Evolutionary conservation across 2,797 vertebrate species (phyloP).

Genomic region (Premnoplex brunnescens): DNA sequence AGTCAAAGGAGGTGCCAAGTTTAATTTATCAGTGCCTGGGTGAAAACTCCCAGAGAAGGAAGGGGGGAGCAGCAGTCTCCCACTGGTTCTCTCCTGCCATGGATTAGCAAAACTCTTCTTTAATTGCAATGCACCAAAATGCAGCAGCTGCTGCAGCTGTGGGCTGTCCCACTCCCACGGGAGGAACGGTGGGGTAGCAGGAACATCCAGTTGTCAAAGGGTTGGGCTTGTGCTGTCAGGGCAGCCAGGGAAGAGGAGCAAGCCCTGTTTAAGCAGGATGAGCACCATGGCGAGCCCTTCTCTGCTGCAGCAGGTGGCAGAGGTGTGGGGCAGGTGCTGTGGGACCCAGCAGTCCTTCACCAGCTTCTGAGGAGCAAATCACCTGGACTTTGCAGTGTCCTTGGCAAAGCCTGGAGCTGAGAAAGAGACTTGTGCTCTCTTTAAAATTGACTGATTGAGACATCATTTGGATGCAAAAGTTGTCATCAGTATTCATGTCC

Average conservation of each 20-base stretch:
- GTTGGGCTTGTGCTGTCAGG: not conserved
- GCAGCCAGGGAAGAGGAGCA: not conserved
- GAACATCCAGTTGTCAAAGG: not conserved
- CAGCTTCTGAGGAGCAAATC: not conserved
- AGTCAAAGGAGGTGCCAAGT: slow-evolving; percentile 71
- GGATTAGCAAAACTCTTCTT: not conserved
- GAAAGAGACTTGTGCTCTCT: not conserved
- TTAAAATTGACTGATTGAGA: not conserved
- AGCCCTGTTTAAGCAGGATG: not conserved
- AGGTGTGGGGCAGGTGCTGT: not conserved
- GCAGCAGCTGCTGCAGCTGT: not conserved
- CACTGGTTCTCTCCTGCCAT: not conserved
- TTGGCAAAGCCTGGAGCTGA: slow-evolving; percentile 7
- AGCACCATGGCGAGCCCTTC: not conserved
- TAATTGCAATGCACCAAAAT: not conserved
- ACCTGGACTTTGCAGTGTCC: not conserved
- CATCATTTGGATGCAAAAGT: slow-evolving; percentile 37
- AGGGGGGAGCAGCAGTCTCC: not conserved
- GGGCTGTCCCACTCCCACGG: not conserved
- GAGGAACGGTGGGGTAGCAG: accelerated
- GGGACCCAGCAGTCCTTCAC: not conserved
- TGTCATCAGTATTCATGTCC: slow-evolving; percentile 20
- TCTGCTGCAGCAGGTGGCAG: not conserved
- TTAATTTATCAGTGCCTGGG: slow-evolving; percentile 78
- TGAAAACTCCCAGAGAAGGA: not conserved